Conservation (phyloP, 2,113 vertebrate species). For the Madoqua kirkii region DNA sequence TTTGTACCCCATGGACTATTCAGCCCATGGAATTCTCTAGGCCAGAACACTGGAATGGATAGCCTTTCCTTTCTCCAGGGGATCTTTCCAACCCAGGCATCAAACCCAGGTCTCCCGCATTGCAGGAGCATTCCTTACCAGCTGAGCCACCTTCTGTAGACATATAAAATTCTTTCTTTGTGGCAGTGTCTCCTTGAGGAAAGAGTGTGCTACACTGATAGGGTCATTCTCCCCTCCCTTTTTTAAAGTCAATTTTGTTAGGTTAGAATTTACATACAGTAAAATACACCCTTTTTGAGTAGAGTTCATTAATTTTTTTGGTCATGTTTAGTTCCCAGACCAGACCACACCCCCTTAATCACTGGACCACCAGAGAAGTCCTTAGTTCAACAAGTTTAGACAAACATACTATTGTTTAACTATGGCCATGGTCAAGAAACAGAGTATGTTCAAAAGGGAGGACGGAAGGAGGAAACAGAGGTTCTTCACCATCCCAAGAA, state of each 20-base stretch:
- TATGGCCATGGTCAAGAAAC: neutral
- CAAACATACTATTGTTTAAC: neutral
- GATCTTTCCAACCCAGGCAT: neutral
- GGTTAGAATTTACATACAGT: neutral
- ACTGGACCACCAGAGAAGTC: neutral
- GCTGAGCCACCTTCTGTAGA: neutral
- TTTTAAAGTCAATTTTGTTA: neutral
- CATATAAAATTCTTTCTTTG: neutral
- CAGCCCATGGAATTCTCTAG: neutral
- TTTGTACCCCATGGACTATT: neutral
- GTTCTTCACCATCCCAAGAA: neutral
- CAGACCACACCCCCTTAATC: neutral
- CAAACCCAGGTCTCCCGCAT: neutral
- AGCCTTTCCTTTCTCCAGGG: neutral
- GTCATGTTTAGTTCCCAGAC: neutral
- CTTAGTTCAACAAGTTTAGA: neutral
- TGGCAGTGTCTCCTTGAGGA: neutral
- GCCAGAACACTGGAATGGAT: neutral
- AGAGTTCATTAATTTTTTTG: neutral
- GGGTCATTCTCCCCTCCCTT: neutral
- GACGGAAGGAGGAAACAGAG: neutral
- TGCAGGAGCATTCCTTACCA: neutral
- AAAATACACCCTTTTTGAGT: neutral
- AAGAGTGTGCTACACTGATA: neutral
- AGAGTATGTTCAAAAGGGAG: neutral